Percentiles rank a stretch among this genome's conserved stretches.
phyloP scores from a whole-genome alignment of 1,140 invertebrate species.

The Drosophila triauraria region DNA sequence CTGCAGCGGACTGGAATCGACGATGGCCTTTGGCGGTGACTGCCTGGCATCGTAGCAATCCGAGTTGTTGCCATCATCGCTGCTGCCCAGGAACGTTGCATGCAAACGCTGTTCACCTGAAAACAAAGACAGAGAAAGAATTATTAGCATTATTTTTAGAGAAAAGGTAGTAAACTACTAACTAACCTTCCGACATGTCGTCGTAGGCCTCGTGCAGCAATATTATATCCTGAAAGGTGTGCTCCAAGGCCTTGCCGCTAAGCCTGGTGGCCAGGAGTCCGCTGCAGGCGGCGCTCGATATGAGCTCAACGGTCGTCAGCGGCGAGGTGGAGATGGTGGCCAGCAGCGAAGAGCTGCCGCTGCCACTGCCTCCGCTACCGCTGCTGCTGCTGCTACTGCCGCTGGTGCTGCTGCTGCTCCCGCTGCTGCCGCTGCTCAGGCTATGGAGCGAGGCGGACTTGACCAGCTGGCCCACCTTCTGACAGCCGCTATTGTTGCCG shows the following conservation, averaged over 20 bases:
- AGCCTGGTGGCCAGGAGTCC: constrained; percentile 75
- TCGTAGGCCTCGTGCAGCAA: constrained; percentile 83
- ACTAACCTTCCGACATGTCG: constrained; percentile 88
- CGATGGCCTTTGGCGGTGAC: constrained; percentile 95
- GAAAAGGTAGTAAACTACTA: no score
- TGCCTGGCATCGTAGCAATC: constrained; percentile 86
- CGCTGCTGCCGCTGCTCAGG: constrained; percentile 72
- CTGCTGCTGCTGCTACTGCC: constrained; percentile 46
- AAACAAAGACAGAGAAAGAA: not conserved
- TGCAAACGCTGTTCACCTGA: constrained; percentile 80
- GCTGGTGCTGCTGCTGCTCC: constrained; percentile 40
- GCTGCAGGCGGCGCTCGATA: constrained; percentile 75
- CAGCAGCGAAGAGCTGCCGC: constrained; percentile 72
- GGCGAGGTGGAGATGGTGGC: constrained; percentile 82
- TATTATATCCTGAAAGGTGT: constrained; percentile 82
- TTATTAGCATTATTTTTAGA: not conserved
- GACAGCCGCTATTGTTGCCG: constrained; percentile 17
- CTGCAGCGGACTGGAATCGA: constrained; percentile 96
- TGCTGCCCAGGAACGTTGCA: constrained; percentile 80
- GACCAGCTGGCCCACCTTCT: constrained; percentile 68
- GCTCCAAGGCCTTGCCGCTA: constrained; percentile 76
- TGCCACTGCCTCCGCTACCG: constrained; percentile 54
- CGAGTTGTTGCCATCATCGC: constrained; percentile 84
- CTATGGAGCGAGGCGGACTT: constrained; percentile 80
- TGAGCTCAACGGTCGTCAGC: constrained; percentile 77